Percentiles rank a stretch among this genome's conserved stretches.
Evolutionary conservation across 2,797 vertebrate species (phyloP).

Genomic region (Podarcis siculus): DNA sequence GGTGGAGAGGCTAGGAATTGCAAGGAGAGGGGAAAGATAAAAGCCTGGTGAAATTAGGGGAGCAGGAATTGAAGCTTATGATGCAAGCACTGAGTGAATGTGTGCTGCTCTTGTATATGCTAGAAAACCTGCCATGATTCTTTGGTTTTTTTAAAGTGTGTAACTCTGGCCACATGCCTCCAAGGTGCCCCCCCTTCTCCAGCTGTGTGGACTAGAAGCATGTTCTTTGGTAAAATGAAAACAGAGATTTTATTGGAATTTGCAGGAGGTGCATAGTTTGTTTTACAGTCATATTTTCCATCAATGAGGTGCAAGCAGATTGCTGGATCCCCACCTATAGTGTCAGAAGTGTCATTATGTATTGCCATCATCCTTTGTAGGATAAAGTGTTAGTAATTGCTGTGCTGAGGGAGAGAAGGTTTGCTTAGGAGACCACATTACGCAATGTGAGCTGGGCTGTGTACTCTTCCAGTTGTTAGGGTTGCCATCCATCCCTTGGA

Average conservation of each 20-base stretch:
- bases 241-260: not conserved
- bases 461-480: not conserved
- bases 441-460: not conserved
- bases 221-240: not conserved
- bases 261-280: not conserved
- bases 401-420: not conserved
- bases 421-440: not conserved
- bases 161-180: not conserved
- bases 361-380: not conserved
- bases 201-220: not conserved
- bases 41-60: not conserved
- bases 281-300: not conserved
- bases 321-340: not conserved
- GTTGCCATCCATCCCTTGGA: not conserved
- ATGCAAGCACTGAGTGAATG: not conserved
- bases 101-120: not conserved
- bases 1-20: not conserved
- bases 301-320: not conserved
- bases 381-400: not conserved
- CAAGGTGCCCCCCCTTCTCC: not conserved
- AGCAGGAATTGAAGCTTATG: not conserved
- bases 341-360: not conserved
- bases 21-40: too few relatives aligned
- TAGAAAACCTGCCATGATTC: not conserved
- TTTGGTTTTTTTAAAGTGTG: not conserved